These are phyloP conservation scores for Eudorcas thomsonii DNA, from an alignment of 2,113 vertebrate genomes.

Conservation along the genomic window DNA sequence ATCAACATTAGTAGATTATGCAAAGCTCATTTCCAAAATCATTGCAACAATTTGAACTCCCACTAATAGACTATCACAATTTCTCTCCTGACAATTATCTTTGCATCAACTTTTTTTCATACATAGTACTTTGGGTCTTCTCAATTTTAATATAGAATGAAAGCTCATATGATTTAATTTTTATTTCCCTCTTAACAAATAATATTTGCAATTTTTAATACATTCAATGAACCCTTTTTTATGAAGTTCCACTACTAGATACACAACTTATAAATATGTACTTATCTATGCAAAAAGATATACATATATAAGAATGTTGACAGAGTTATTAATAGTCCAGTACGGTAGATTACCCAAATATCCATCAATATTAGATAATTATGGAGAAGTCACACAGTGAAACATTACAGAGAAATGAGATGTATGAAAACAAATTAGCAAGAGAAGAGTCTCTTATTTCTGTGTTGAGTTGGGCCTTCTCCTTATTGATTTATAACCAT, in stretches of 20 bases:
- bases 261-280: neutral
- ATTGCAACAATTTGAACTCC: neutral
- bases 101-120: neutral
- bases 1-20: neutral
- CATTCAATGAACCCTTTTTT: neutral
- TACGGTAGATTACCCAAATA: neutral
- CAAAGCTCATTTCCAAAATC: neutral
- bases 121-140: neutral
- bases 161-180: neutral
- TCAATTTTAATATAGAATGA: neutral
- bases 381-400: neutral
- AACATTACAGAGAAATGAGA: neutral
- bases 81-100: neutral
- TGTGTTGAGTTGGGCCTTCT: neutral
- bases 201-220: neutral
- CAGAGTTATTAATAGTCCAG: neutral
- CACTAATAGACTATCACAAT: neutral
- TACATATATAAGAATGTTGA: neutral
- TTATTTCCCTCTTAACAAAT: neutral
- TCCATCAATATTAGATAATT: neutral
- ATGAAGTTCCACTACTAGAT: neutral
- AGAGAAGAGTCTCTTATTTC: neutral
- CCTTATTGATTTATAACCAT: neutral
- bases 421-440: neutral
- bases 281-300: neutral